phyloP scores from a whole-genome alignment of 2,797 vertebrate species.

The Hybognathus amarus region DNA sequence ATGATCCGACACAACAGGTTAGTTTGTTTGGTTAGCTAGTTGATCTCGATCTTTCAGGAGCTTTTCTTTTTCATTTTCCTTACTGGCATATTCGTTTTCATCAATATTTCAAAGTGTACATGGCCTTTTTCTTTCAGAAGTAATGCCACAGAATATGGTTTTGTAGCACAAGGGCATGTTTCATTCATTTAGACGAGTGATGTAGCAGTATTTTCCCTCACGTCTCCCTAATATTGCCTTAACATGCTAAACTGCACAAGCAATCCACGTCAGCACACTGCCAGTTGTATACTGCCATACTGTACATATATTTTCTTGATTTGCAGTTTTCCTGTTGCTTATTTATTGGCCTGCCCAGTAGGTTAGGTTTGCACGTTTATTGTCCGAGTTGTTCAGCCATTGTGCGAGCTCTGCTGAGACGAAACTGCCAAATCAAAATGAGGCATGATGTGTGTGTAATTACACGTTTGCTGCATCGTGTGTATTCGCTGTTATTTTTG shows the following conservation, averaged over 20 bases:
- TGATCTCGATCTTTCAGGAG: background rate
- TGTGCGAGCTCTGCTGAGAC: background rate
- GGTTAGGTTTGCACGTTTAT: conserved; percentile 11
- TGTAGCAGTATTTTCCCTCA: conserved; percentile 48
- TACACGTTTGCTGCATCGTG: background rate
- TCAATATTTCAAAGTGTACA: background rate
- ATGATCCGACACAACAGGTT: background rate
- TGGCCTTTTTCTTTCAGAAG: background rate
- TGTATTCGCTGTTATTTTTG: conserved; percentile 1
- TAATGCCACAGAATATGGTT: conserved; percentile 26
- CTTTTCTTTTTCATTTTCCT: background rate
- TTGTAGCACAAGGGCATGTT: conserved; percentile 36
- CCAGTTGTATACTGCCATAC: conserved; percentile 7
- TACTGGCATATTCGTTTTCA: background rate
- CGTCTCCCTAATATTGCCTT: conserved; percentile 40
- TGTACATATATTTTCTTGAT: background rate
- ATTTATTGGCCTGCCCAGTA: conserved; percentile 43
- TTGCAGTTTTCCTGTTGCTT: conserved; percentile 20
- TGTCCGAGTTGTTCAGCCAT: background rate
- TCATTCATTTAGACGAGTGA: background rate
- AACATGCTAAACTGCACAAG: conserved; percentile 33
- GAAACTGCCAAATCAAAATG: background rate
- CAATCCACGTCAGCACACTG: conserved; percentile 35
- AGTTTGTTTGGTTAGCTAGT: background rate
- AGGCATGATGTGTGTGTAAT: background rate